Base-by-base conservation (phyloP, 2,797 vertebrate genomes). In the Silurus aristotelis region DNA sequence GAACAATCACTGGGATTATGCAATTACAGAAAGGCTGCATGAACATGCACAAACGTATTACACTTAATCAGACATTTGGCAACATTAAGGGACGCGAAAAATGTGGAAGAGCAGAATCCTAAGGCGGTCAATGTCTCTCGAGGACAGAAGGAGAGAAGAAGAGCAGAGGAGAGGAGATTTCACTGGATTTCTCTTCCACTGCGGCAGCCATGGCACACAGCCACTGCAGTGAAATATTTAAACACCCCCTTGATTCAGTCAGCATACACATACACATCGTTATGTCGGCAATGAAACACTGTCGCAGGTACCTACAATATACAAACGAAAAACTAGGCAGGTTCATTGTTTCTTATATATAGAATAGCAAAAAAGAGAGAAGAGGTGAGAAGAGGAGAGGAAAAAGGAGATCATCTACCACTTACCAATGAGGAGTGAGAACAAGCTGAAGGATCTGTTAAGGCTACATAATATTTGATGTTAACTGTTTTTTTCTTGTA, bases 141-240 rank as follows among this genome's bases (percentile, higher is more conserved):
- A 38, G 67, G 25, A 80, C 85, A 82, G 81, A 83, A 76, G 70
- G 46, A 10, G 75, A 76, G 20, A 38, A 46, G 60, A 80, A 75
- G 71, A 64, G 89, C 38, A 60, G 46, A 61, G 43, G 68, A 80
- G 55, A 76, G 22, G 25, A 60, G 60, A 76, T 61, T 94, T 91
- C 91, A 92, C 90, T 93, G 92, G 93, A 92, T 94, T 88, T 89
- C 91, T 90, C 92, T 78, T 85, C 89, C 93, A 92, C 95, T 95
- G 95, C 94, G 94, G 92, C 91, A 94, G 91, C 89, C 87, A 31
- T 94, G 93, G 92, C 93, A 92, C 90, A 88, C 89, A 43, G 92
- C 93, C 94, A 94, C 91, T 52, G 89, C 87, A 88, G 93, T 93
- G 86, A 94, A 93, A 92, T 90, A 94, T 94, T 93, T 91, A 83